Evolutionary conservation across 2,888 invertebrate species (phyloP), one percentile per base, ranked within the genome.

Genomic region (Polia nebulosa): DNA sequence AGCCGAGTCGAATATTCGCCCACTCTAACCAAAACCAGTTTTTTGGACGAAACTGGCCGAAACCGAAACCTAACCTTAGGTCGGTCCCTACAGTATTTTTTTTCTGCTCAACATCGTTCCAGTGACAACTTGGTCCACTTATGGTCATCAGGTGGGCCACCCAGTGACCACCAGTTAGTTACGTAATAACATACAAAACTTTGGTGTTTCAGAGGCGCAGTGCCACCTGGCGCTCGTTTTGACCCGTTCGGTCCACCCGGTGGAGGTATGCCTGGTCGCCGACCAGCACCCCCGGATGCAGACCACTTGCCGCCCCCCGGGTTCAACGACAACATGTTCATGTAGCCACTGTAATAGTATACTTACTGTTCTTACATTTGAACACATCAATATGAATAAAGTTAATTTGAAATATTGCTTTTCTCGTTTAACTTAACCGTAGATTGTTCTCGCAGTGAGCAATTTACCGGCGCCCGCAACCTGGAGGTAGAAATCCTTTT

Each of bases 201-300:
- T 53, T 5, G 3, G 2, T 41, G 59, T 53, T 39, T 9, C 90
- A 97, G 97, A 83, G 95, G 95, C 6, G 89, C 94, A 17, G 94
- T 96, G 15, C 98, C 98, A 1, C 98, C 98, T 0, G 98, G 98
- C 17, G 98, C 98, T 4, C 96, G 98, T 65, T 99, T 98, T 90
- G 98, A 99, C 94, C 99, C 98, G 0, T 97, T 98, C 89, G 94
- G 90, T 0, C 97, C 97, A 0, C 98, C 98, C 0, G 96, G 96
- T 17, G 96, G 92, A 9, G 95, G 94, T 9, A 86, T 94, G 73
- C 93, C 93, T 1, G 91, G 91, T 69, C 90, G 93, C 15, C 83
- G 96, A 76, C 93, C 89, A 49, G 93, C 95, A 3, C 95, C 95
- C 0, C 97, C 97, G 0, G 97, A 97, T 86, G 97, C 97, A 17